Conservation (phyloP, 2,888 invertebrate genomes). For the Drosophila planitibia region DNA sequence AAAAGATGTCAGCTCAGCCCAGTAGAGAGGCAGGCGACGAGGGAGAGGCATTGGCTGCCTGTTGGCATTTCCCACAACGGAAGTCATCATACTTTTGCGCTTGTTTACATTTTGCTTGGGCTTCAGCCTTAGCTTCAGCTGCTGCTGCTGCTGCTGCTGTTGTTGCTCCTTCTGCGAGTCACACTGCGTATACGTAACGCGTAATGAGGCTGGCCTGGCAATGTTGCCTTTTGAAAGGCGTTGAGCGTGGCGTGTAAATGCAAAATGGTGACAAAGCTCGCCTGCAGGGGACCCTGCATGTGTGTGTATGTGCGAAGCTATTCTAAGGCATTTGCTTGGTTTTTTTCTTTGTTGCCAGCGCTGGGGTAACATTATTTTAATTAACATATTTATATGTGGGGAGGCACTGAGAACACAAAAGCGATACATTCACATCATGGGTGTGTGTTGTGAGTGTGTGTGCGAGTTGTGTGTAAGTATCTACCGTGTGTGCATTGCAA, state of each 20-base stretch:
- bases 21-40: neutral
- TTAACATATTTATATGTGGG: constrained; percentile 80
- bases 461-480: constrained; percentile 17
- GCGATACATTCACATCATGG: constrained; percentile 44
- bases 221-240: constrained; percentile 73
- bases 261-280: constrained; percentile 82
- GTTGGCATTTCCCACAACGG: constrained; percentile 78
- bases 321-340: constrained; percentile 73
- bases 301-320: constrained; percentile 53
- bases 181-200: constrained; percentile 73
- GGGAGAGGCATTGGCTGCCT: constrained; percentile 29
- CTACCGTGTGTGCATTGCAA: constrained; percentile 62
- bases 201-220: constrained; percentile 65
- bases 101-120: constrained; percentile 70
- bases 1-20: constrained; percentile 53
- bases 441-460: constrained; percentile 14
- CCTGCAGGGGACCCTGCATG: constrained; percentile 69
- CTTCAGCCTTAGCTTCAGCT: constrained; percentile 38
- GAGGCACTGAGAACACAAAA: constrained; percentile 57
- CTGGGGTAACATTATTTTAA: constrained; percentile 83
- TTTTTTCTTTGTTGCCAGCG: constrained; percentile 51
- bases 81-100: constrained; percentile 73
- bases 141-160: constrained; percentile 15
- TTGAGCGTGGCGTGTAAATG: constrained; percentile 80
- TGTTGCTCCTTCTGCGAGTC: constrained; percentile 12